Percentiles rank a stretch among this genome's conserved stretches.
These are phyloP conservation scores for Sphecodes monilicornis DNA, from an alignment of 2,888 invertebrate genomes.

Conservation along the genomic window DNA sequence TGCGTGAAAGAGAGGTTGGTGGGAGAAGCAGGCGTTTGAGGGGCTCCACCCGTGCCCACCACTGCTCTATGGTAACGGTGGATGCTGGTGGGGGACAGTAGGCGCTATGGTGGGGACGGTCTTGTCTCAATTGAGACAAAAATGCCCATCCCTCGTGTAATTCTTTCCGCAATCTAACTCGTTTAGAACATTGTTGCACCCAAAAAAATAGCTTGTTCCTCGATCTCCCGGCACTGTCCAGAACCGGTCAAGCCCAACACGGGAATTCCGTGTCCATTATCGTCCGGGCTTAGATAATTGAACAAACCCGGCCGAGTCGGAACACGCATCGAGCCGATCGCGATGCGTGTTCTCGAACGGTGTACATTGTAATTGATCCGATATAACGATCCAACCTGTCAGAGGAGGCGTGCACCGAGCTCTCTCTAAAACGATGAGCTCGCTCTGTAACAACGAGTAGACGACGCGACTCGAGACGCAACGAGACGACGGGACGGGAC, in stretches of 20 bases:
- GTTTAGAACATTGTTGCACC: background rate
- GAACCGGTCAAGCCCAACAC: background rate
- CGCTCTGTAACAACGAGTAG: too few species aligned
- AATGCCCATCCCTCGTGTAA: too few species aligned
- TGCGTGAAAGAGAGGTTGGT: too few species aligned
- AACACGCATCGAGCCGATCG: conserved; percentile 42
- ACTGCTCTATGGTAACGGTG: too few species aligned
- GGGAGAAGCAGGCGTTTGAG: too few species aligned
- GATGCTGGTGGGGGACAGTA: too few species aligned
- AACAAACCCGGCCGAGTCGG: conserved; percentile 19
- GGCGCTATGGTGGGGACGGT: too few species aligned
- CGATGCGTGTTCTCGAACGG: conserved; percentile 46
- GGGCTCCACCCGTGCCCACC: too few species aligned
- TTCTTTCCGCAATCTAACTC: background rate
- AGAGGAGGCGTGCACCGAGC: conserved; percentile 21
- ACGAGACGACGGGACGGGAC: background rate
- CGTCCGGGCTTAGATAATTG: conserved; percentile 43
- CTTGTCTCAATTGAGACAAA: too few species aligned
- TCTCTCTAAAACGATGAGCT: too few species aligned
- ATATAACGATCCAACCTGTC: conserved; percentile 60
- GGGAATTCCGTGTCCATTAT: conserved; percentile 34
- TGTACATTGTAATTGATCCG: conserved; percentile 54
- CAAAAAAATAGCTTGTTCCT: background rate
- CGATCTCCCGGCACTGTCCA: background rate
- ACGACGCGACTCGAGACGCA: conserved; percentile 1